Percentiles rank a stretch among this genome's conserved stretches.
Conservation (phyloP, 2,113 vertebrate genomes). For the Mormoops blainvillei region DNA sequence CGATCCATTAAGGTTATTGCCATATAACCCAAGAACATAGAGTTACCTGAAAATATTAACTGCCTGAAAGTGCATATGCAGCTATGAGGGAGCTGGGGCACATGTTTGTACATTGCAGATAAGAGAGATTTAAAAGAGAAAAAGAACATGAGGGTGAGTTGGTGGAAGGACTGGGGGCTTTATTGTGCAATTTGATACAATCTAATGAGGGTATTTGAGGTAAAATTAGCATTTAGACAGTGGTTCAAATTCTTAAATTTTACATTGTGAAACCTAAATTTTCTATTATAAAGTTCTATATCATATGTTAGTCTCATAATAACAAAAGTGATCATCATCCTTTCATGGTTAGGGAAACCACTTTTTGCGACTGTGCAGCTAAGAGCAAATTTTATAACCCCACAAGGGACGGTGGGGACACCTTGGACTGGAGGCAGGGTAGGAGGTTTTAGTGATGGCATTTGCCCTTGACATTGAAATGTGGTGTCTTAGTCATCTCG, state of each 20-base stretch:
- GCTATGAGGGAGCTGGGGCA: neutral
- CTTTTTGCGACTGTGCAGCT: neutral
- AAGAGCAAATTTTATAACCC: neutral
- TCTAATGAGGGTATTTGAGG: neutral
- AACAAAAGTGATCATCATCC: neutral
- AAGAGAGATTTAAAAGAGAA: neutral
- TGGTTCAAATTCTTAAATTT: neutral
- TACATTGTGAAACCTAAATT: neutral
- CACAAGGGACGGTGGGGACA: neutral
- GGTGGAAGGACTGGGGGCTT: neutral
- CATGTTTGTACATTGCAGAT: neutral
- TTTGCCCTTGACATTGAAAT: neutral
- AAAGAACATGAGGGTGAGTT: neutral
- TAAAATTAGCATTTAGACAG: slow-evolving; percentile 4
- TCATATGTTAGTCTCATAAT: neutral
- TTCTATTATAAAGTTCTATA: neutral
- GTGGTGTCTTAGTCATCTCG: neutral
- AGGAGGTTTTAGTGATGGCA: neutral
- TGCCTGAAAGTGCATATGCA: neutral
- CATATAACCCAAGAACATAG: neutral
- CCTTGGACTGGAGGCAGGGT: neutral
- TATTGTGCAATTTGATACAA: neutral
- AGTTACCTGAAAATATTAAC: neutral
- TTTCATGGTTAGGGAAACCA: neutral
- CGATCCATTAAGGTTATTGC: neutral